Conservation (phyloP, 2,888 invertebrate genomes). For the Lymantria monacha region DNA sequence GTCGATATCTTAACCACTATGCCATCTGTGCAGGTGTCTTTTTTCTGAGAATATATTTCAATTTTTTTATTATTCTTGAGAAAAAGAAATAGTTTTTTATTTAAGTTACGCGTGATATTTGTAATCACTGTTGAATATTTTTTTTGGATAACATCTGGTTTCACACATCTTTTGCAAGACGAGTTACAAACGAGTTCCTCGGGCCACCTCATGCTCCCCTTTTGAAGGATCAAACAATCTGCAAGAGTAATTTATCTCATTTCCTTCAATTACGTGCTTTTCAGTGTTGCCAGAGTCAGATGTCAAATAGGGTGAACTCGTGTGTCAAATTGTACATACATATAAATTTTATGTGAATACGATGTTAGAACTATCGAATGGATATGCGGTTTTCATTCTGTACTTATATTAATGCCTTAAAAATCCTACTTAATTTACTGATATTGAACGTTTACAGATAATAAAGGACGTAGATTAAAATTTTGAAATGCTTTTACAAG, state of each 20-base stretch:
- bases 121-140: no score
- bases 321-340: constrained; percentile 45
- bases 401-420: not conserved
- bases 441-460: constrained; percentile 6
- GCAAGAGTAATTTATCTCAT: constrained; percentile 71
- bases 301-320: constrained; percentile 62
- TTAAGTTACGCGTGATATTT: no score
- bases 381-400: constrained; percentile 8
- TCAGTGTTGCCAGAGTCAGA: constrained; percentile 53
- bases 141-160: no score
- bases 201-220: constrained; percentile 37
- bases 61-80: no score
- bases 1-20: no score
- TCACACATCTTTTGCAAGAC: constrained; percentile 2
- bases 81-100: no score
- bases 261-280: constrained; percentile 73
- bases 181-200: constrained; percentile 24
- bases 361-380: constrained; percentile 21
- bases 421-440: no score
- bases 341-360: constrained; percentile 39
- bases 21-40: no score
- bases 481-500: constrained; percentile 25
- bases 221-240: constrained; percentile 47
- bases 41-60: no score
- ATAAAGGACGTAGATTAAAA: constrained; percentile 14